Conservation (phyloP, 2,888 invertebrate genomes). For the Pegoplata infirma region DNA sequence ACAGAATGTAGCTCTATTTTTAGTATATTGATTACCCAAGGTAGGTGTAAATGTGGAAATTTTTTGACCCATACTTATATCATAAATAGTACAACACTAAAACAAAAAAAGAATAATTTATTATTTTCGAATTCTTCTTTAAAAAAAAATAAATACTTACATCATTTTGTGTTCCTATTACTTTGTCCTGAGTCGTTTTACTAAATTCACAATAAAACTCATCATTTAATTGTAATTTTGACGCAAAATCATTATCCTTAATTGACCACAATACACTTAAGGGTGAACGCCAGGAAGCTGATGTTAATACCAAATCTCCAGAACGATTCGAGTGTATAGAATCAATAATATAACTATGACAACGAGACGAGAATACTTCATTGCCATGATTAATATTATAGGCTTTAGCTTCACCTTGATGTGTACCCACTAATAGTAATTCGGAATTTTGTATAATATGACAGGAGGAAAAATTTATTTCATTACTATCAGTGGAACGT, state of each 20-base stretch:
- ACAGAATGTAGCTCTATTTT: conserved; percentile 96
- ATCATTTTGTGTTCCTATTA: conserved; percentile 93
- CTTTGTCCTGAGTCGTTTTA: conserved; percentile 89
- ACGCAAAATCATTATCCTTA: conserved; percentile 74
- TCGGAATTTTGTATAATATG: conserved; percentile 79
- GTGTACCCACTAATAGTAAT: conserved; percentile 90
- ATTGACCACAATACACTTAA: conserved; percentile 80
- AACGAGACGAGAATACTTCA: conserved; percentile 87
- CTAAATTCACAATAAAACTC: conserved; percentile 96
- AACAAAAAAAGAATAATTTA: neutral
- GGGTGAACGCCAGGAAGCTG: conserved; percentile 91
- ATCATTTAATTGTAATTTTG: conserved; percentile 85
- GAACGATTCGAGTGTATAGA: conserved; percentile 87
- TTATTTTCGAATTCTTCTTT: no score
- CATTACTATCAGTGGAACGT: conserved; percentile 80
- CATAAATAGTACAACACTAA: conserved; percentile 84
- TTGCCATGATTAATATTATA: conserved; percentile 90
- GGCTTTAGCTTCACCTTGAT: conserved; percentile 92
- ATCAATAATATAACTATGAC: conserved; percentile 92
- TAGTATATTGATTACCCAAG: conserved; percentile 94
- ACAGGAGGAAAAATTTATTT: conserved; percentile 87
- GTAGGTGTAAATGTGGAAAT: conserved; percentile 87
- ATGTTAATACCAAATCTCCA: conserved; percentile 89
- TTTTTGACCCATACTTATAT: conserved; percentile 88
- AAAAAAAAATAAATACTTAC: conserved; percentile 71